Percentiles rank a stretch among this genome's conserved stretches.
Conservation (phyloP, 2,888 invertebrate genomes). For the Sesia apiformis region DNA sequence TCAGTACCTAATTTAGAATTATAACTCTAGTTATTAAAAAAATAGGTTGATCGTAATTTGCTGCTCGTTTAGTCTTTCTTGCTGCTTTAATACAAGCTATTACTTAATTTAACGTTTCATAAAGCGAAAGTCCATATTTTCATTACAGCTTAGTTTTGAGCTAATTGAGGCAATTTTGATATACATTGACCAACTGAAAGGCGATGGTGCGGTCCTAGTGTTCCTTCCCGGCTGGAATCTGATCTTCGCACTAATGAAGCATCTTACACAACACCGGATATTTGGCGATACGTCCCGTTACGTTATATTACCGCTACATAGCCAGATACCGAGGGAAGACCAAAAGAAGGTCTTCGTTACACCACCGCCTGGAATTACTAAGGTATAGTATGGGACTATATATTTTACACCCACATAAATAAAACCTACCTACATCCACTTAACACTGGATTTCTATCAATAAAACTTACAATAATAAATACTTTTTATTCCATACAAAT, state of each 20-base stretch:
- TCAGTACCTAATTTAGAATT: no score
- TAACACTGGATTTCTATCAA: no score
- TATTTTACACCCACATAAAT: no score
- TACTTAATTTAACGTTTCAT: no score
- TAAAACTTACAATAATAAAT: no score
- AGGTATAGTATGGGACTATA: constrained; percentile 64
- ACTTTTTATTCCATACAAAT: no score
- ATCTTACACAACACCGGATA: constrained; percentile 79
- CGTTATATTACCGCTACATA: constrained; percentile 94
- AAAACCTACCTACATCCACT: no score
- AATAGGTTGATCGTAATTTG: no score
- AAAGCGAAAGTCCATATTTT: no score
- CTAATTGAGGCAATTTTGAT: constrained; percentile 86
- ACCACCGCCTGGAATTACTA: constrained; percentile 87
- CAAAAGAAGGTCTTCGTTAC: constrained; percentile 94
- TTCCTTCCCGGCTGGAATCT: constrained; percentile 98
- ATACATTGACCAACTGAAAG: constrained; percentile 74
- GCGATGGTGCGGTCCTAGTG: constrained; percentile 91
- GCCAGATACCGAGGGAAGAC: constrained; percentile 96
- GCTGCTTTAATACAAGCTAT: no score
- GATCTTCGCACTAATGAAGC: constrained; percentile 93
- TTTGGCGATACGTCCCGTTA: constrained; percentile 80
- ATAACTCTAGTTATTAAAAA: no score
- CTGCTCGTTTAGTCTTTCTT: no score
- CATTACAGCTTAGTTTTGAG: constrained; percentile 87